Evolutionary conservation across 2,797 vertebrate genomes (phyloP).

Genomic region (Bothrops alternatus): DNA sequence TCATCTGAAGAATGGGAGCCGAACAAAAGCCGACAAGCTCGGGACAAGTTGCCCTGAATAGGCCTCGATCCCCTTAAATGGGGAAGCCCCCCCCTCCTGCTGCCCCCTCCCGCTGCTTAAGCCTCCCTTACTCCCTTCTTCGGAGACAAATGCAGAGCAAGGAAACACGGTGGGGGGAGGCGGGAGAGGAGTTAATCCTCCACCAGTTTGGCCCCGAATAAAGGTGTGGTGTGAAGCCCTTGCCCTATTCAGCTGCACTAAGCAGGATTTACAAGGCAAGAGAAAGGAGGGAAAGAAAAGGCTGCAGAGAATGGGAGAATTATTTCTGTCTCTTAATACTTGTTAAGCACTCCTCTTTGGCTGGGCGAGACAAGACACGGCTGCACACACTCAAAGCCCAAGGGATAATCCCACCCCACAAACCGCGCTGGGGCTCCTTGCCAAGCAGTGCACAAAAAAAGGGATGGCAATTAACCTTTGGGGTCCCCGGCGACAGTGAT

Average conservation of each 20-base stretch:
- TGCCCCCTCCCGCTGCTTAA: conserved; percentile 56
- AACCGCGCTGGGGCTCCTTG: conserved; percentile 59
- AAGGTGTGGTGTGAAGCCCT: conserved; percentile 76
- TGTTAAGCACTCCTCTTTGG: conserved; percentile 79
- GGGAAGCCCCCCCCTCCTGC: conserved; percentile 68
- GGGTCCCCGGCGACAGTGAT: conserved; percentile 72
- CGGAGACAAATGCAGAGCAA: conserved; percentile 71
- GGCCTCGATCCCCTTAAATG: conserved; percentile 77
- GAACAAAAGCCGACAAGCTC: conserved; percentile 75
- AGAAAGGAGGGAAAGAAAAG: conserved; percentile 73
- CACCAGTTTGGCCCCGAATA: conserved; percentile 79
- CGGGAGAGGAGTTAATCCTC: conserved; percentile 78
- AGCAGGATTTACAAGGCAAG: conserved; percentile 80
- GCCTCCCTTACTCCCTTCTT: conserved; percentile 71
- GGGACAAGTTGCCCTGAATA: conserved; percentile 79
- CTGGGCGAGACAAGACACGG: conserved; percentile 74
- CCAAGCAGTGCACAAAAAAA: conserved; percentile 60
- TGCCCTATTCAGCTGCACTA: conserved; percentile 78
- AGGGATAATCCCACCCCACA: conserved; percentile 47
- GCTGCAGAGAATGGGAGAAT: conserved; percentile 76
- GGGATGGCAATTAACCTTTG: conserved; percentile 77
- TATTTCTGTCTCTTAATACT: conserved; percentile 80
- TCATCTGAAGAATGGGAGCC: conserved; percentile 75
- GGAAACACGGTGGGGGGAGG: conserved; percentile 56
- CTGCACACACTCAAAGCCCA: conserved; percentile 66